Base-by-base conservation (phyloP, 2,888 invertebrate genomes). In the Papilio protenor region DNA sequence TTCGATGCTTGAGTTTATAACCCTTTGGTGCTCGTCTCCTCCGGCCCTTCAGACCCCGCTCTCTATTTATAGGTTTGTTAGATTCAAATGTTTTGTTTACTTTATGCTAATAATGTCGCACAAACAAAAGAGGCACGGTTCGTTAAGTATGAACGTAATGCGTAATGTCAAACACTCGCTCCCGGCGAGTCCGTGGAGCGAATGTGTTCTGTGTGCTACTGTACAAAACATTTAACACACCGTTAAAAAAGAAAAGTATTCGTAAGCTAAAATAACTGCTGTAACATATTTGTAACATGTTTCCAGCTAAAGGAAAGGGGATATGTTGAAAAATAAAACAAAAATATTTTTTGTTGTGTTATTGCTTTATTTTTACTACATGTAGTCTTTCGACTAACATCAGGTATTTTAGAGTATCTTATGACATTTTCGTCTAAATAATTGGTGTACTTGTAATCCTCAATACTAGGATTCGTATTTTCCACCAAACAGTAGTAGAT, bases 101-200 rank as follows among this genome's bases (percentile, higher is more conserved):
- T 27, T 52, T 49, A 52, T 75, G 75, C 75, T 75, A 75, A 75
- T 75, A 66, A 66, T 40, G 52, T 52, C n/a, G 27, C 27, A 64
- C 66, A 75, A 75, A 66, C 66, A 75, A 75, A 75, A 49, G n/a
- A 33, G n/a, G 14, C 27, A 75, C 64, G 75, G 75, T 75, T 75
- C 75, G 75, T 75, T 75, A 75, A 61, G 64, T 75, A 75, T 75
- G 66, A 66, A 52, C 52, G 33, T 49, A 52, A 75, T 52, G 75
- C 45, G 66, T 69, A 45, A 69, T 69, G 66, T 69, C 66, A 69
- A 69, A 69, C 66, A 66, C 45, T 66, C 45, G 45, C 66, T 69
- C 66, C 45, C 66, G 66, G 66, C 45, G 66, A n/a, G 66, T 69
- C 40, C 40, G n/a, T 69, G 66, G 45, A 69, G 45, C 66, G n/a